Conservation (phyloP, 1,140 invertebrate genomes). For the Lasaia peninsularis region DNA sequence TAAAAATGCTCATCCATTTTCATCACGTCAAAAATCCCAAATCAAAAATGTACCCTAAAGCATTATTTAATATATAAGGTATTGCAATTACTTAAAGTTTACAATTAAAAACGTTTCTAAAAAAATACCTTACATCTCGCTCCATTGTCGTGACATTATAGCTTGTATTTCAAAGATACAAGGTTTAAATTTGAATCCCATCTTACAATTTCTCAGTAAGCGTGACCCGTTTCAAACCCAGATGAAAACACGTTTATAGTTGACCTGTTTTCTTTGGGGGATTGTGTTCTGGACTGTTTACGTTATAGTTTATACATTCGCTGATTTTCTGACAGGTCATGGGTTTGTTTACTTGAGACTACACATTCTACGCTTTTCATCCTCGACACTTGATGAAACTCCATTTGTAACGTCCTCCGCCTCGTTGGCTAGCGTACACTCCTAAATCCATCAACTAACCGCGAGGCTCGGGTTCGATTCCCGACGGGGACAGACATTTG, state of each 20-base stretch:
- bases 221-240: constrained; percentile 9
- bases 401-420: too few relatives aligned
- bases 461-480: too few relatives aligned
- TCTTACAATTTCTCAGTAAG: neutral
- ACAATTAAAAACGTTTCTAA: neutral
- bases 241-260: constrained; percentile 11
- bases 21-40: too few relatives aligned
- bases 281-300: constrained; percentile 5
- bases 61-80: too few relatives aligned
- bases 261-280: constrained; percentile 12
- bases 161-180: neutral
- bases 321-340: neutral
- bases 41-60: too few relatives aligned
- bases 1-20: too few relatives aligned
- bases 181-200: neutral
- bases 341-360: too few relatives aligned
- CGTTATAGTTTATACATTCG: constrained; percentile 4
- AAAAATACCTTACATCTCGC: neutral
- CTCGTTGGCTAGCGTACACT: too few relatives aligned
- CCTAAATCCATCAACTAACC: too few relatives aligned
- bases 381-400: too few relatives aligned
- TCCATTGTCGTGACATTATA: neutral
- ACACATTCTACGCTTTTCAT: too few relatives aligned
- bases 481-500: too few relatives aligned
- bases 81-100: neutral